Percentiles rank a stretch among this genome's conserved stretches.
Conservation (phyloP, 2,113 vertebrate genomes). For the Girardinichthys multiradiatus region DNA sequence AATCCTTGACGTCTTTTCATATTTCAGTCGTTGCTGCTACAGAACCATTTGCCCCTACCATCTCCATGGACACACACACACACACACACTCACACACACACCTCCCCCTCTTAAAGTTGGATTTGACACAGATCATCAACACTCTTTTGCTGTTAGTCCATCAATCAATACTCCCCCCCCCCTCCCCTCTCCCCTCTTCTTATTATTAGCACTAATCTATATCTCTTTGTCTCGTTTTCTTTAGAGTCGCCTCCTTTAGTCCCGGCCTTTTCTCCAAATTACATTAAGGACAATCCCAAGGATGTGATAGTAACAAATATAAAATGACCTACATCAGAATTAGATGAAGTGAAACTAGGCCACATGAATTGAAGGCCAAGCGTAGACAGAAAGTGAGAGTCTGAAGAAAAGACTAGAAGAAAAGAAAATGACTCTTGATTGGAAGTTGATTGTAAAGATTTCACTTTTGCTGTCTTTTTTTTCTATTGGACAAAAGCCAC, state of each 20-base stretch:
- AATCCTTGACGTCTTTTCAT: constrained; percentile 36
- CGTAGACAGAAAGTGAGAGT: constrained; percentile 9
- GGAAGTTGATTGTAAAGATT: constrained; percentile 86
- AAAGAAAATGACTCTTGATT: constrained; percentile 76
- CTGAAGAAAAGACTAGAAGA: constrained; percentile 35
- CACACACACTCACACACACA: constrained; percentile 10
- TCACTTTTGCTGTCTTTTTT: constrained; percentile 84
- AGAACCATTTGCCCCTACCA: neutral
- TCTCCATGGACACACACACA: constrained; percentile 19
- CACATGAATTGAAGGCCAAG: constrained; percentile 69
- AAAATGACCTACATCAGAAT: constrained; percentile 91
- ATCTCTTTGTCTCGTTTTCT: constrained; percentile 94
- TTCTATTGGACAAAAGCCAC: constrained; percentile 69
- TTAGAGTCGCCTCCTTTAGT: constrained; percentile 82
- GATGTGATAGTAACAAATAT: constrained; percentile 81
- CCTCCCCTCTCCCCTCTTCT: constrained; percentile 79
- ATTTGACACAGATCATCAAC: constrained; percentile 96
- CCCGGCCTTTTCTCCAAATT: constrained; percentile 81
- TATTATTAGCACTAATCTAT: constrained; percentile 94
- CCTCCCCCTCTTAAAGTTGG: constrained; percentile 86
- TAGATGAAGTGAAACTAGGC: constrained; percentile 79
- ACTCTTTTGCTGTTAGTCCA: constrained; percentile 74
- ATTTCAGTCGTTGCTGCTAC: constrained; percentile 18
- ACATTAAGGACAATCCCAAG: constrained; percentile 83
- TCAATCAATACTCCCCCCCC: constrained; percentile 94